Percentiles rank a stretch among this genome's conserved stretches.
phyloP scores from a whole-genome alignment of 2,113 vertebrate genomes.

The Sylvietta virens region DNA sequence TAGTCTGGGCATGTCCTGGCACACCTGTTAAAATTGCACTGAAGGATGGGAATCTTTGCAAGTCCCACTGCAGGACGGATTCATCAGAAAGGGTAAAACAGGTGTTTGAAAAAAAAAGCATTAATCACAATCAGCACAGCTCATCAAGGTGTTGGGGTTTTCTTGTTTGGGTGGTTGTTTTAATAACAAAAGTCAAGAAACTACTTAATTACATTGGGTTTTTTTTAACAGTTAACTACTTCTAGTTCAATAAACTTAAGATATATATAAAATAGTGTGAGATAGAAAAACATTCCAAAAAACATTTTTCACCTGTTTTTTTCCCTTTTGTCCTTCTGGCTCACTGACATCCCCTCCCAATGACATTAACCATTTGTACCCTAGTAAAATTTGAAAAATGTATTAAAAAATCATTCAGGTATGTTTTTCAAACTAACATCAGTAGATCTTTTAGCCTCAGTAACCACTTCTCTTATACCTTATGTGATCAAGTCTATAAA shows the following conservation, averaged over 20 bases:
- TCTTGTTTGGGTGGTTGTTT: background rate
- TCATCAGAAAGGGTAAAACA: background rate
- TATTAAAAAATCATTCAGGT: conserved; percentile 30
- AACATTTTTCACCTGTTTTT: conserved; percentile 46
- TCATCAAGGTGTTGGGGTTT: fast-evolving
- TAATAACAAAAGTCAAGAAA: background rate
- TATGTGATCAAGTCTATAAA: background rate
- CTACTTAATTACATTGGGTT: background rate
- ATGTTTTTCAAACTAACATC: background rate
- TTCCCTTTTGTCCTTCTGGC: conserved; percentile 50
- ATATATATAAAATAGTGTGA: background rate
- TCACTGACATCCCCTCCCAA: conserved; percentile 55
- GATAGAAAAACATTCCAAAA: conserved; percentile 46
- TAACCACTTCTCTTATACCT: background rate
- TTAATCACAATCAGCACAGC: background rate
- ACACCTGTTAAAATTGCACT: background rate
- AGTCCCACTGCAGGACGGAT: background rate
- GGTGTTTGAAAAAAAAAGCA: background rate
- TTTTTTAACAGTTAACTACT: background rate
- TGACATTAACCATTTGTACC: conserved; percentile 58
- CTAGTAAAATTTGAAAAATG: conserved; percentile 55
- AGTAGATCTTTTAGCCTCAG: background rate
- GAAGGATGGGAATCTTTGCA: background rate
- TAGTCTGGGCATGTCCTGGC: background rate
- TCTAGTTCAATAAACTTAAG: background rate